Conservation (phyloP, 2,888 invertebrate species). For the Linyphia triangularis region DNA sequence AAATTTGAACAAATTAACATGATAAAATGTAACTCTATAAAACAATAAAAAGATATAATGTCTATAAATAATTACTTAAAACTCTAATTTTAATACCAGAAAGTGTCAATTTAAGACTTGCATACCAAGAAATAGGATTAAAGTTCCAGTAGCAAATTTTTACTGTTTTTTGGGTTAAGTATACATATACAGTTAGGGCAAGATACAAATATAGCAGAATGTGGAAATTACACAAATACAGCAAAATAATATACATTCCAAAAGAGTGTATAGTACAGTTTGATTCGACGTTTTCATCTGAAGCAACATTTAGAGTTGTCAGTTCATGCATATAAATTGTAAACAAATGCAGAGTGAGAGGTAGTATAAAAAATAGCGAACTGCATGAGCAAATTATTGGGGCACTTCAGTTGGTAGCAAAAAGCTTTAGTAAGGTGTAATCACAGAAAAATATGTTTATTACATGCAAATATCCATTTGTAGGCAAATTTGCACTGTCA, state of each 20-base stretch:
- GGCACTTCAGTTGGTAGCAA: conserved; percentile 50
- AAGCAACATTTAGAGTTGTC: not conserved
- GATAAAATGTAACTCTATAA: not conserved
- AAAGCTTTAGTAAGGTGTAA: conserved; percentile 9
- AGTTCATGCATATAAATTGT: not conserved
- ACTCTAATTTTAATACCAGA: not conserved
- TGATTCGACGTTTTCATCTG: no score
- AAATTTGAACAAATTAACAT: conserved; percentile 27
- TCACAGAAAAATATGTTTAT: conserved; percentile 19
- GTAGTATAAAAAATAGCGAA: conserved; percentile 53
- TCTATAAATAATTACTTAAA: not conserved
- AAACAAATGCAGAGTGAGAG: conserved; percentile 24
- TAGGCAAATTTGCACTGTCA: not conserved
- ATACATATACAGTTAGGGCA: not conserved
- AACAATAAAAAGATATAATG: not conserved
- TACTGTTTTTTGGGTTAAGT: no score
- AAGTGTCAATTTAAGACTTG: not conserved
- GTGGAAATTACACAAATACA: not conserved
- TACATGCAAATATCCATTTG: not conserved
- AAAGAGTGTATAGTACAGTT: not conserved
- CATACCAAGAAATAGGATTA: not conserved
- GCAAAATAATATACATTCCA: not conserved
- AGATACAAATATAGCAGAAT: conserved; percentile 1
- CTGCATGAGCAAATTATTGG: conserved; percentile 59
- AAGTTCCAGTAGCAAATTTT: no score